Conservation (phyloP, 2,797 vertebrate species). For the Perodicticus potto region DNA sequence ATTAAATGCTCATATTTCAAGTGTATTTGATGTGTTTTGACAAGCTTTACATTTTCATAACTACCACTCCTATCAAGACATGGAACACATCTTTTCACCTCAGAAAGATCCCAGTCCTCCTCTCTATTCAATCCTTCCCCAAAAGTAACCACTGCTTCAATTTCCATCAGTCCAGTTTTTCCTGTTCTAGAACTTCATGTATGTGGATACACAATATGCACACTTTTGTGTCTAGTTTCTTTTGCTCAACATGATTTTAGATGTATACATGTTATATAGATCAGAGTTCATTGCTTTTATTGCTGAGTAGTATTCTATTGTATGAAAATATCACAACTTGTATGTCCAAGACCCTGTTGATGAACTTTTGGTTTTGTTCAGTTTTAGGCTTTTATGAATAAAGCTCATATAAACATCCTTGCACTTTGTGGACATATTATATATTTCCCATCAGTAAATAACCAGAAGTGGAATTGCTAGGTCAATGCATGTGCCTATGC, state of each 20-base stretch:
- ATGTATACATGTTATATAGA: background rate
- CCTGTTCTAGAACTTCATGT: background rate
- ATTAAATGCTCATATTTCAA: conserved; percentile 16
- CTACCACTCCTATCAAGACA: background rate
- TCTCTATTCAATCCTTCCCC: background rate
- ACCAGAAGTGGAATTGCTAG: background rate
- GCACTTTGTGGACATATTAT: background rate
- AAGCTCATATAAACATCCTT: background rate
- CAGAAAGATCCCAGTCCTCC: background rate
- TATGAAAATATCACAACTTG: conserved; percentile 19
- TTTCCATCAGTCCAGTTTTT: background rate
- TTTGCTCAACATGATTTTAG: background rate
- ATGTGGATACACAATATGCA: background rate
- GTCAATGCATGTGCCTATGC: background rate
- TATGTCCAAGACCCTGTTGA: background rate
- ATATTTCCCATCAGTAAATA: background rate
- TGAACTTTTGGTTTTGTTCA: background rate
- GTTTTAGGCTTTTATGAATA: conserved; percentile 7
- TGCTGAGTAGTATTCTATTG: background rate
- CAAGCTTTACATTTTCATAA: background rate
- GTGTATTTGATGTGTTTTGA: background rate
- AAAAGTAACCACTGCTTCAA: background rate
- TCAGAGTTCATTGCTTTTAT: background rate
- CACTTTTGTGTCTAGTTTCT: background rate
- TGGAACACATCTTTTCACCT: background rate